Conservation (phyloP, 2,888 invertebrate species). For the Conomelus anceps region DNA sequence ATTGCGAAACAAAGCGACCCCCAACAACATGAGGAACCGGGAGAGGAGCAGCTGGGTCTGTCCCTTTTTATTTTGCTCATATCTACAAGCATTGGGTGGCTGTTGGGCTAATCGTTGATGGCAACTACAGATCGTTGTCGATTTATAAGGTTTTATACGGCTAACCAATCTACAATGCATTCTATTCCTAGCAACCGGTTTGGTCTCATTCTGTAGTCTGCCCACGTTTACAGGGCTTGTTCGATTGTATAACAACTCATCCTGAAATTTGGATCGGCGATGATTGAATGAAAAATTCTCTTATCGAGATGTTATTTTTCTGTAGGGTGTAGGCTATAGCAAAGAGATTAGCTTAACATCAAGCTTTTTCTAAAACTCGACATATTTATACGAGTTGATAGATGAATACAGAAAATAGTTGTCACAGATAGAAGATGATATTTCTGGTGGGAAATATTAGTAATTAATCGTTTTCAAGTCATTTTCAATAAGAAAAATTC, state of each 20-base stretch:
- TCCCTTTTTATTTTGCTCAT: neutral
- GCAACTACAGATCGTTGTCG: neutral
- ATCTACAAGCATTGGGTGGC: neutral
- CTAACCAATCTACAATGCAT: neutral
- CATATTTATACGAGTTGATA: neutral
- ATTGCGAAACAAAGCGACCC: neutral
- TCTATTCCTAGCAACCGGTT: neutral
- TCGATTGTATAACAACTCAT: neutral
- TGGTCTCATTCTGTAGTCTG: neutral
- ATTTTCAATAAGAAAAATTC: too few species aligned
- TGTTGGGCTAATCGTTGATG: neutral
- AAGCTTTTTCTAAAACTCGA: neutral
- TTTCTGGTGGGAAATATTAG: too few species aligned
- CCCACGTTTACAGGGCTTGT: neutral
- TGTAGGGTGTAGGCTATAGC: neutral
- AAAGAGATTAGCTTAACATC: neutral
- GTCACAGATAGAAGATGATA: too few species aligned
- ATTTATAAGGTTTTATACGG: neutral
- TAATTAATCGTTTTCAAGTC: too few species aligned
- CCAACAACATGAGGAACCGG: too few species aligned
- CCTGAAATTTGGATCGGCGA: neutral
- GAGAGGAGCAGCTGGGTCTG: neutral
- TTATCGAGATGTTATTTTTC: neutral
- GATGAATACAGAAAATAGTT: too few species aligned
- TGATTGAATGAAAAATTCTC: neutral